Evolutionary conservation across 2,113 vertebrate species (phyloP).

Genomic region (Poeciliopsis retropinna): DNA sequence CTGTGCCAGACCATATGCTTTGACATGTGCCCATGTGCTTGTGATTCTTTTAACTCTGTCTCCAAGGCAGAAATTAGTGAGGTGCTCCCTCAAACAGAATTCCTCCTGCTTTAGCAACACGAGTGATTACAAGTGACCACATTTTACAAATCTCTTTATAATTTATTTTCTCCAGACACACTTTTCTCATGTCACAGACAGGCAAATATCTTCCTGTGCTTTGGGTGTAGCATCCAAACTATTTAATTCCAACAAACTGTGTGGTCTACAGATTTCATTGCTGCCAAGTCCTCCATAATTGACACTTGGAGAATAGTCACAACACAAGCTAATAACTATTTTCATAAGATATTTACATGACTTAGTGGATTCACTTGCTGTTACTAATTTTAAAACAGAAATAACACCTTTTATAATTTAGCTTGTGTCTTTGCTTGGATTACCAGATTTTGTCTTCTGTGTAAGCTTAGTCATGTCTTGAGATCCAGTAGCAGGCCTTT

Average conservation of each 20-base stretch:
- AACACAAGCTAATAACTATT: conserved; percentile 13
- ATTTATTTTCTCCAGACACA: conserved; percentile 13
- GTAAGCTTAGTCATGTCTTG: conserved; percentile 15
- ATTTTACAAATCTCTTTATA: conserved; percentile 34
- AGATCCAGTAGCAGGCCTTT: conserved; percentile 59
- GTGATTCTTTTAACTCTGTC: conserved; percentile 39
- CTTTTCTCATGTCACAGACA: conserved; percentile 15
- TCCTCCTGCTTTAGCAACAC: conserved; percentile 5
- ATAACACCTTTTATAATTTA: conserved; percentile 7
- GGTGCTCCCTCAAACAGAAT: conserved; percentile 6
- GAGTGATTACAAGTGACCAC: conserved; percentile 20
- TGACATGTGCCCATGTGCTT: conserved; percentile 31
- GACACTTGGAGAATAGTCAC: conserved; percentile 23
- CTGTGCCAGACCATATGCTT: conserved; percentile 46
- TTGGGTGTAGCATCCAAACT: conserved; percentile 56
- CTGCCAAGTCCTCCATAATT: conserved; percentile 39
- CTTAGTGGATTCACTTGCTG: neutral
- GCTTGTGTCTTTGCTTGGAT: neutral
- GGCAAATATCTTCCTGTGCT: neutral
- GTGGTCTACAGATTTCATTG: conserved; percentile 44
- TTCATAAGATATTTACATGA: neutral
- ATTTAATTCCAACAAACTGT: conserved; percentile 57
- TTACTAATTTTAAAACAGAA: neutral
- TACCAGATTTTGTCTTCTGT: conserved; percentile 33
- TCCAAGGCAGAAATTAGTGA: conserved; percentile 24